Conservation (phyloP, 2,113 vertebrate species). For the Sceloporus tristichus region DNA sequence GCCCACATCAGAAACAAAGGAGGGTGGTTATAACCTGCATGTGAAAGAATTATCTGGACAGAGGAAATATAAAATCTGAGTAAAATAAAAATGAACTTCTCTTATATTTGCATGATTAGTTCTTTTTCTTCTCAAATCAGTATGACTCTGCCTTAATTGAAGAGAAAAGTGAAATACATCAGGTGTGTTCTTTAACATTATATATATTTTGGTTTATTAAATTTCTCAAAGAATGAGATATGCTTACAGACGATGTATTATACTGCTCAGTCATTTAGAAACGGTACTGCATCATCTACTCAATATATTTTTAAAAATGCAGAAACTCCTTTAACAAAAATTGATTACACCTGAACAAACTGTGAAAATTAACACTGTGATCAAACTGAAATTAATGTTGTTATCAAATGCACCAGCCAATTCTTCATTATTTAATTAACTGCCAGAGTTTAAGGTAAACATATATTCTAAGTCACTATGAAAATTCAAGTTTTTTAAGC, state of each 20-base stretch:
- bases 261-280: slow-evolving; percentile 62
- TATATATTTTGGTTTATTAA: slow-evolving; percentile 45
- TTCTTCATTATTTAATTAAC: slow-evolving; percentile 54
- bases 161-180: slow-evolving; percentile 54
- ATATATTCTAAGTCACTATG: slow-evolving; percentile 47
- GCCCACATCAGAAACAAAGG: neutral
- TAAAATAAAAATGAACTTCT: neutral
- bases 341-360: slow-evolving; percentile 56
- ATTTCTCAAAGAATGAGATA: slow-evolving; percentile 51
- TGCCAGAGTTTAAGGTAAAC: slow-evolving; percentile 54
- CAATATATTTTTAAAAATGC: slow-evolving; percentile 50
- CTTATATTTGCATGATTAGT: neutral
- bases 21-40: neutral
- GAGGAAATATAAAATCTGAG: neutral
- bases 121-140: slow-evolving; percentile 32
- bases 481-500: slow-evolving; percentile 65
- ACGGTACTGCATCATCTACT: slow-evolving; percentile 55
- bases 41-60: neutral
- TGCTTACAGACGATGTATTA: slow-evolving; percentile 40
- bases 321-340: slow-evolving; percentile 55
- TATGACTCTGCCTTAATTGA: slow-evolving; percentile 33
- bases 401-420: slow-evolving; percentile 56
- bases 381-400: slow-evolving; percentile 46
- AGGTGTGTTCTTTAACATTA: slow-evolving; percentile 41
- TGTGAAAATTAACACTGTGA: slow-evolving; percentile 52